Evolutionary conservation across 2,113 vertebrate species (phyloP), one percentile per base, ranked within the genome.

Genomic region (Phyllopteryx taeniolatus): DNA sequence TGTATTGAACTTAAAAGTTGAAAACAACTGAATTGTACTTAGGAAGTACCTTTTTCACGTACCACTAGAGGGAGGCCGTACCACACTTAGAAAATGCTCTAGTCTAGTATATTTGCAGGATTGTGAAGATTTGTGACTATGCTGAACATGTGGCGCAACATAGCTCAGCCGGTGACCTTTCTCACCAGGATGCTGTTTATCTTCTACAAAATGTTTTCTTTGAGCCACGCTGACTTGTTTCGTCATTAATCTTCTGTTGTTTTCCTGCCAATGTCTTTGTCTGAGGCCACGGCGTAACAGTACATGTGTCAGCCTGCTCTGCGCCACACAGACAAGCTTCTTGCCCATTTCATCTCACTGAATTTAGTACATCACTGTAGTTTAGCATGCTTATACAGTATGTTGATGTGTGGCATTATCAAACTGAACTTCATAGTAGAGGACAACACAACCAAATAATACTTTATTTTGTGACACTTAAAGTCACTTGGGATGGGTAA

Each of bases 141-240:
- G 64, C 27, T 74, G 35, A 49, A 59, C 68, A 84, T 86, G 84
- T 90, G 85, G 87, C 56, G 79, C 77, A 77, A 82, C 82, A 77
- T 80, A 77, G 85, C 67, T 68, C 75, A 75, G 61, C 75, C 73
- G 79, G 75, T 88, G 88, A 91, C 92, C 92, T 85, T 78, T 87
- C 65, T 79, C 60, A 81, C 89, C 42, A 71, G 85, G 82, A 88
- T 90, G 87, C n/a, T 81, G 85, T 93, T 91, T 86, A 85, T 93
- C 92, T 90, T 86, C 74, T 79, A 46, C 80, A 72, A 76, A 70
- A 70, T 72, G 72, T 67, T 90, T 85, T 89, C 79, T 80, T 83
- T 79, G 73, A 77, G 79, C 35, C 76, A 39, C 73, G 3, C 74
- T 43, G 71, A 51, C 70, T 77, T 82, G 77, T 75, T 79, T 59